These are phyloP conservation scores for Timandra comae DNA, from an alignment of 2,888 invertebrate genomes.

Conservation along the genomic window DNA sequence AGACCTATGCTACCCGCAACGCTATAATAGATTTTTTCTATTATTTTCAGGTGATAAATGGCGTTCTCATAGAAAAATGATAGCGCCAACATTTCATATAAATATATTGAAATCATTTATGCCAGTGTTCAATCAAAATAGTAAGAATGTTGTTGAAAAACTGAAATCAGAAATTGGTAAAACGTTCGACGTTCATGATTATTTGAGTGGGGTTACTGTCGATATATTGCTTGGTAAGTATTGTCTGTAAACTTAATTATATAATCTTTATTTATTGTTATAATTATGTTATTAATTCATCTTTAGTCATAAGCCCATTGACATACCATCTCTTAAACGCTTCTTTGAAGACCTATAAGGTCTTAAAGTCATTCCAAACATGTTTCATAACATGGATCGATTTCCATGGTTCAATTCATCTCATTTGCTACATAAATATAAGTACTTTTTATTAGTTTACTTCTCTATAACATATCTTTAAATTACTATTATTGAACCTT, in stretches of 20 bases:
- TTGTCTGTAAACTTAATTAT: too few relatives aligned
- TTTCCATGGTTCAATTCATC: too few relatives aligned
- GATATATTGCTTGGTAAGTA: constrained; percentile 82
- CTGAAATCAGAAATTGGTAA: constrained; percentile 81
- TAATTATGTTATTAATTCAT: neutral
- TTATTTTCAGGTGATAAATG: constrained; percentile 81
- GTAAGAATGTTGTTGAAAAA: constrained; percentile 80
- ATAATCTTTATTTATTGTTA: too few relatives aligned
- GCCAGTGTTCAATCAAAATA: constrained; percentile 85
- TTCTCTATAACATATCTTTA: too few relatives aligned
- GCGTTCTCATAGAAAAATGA: constrained; percentile 88
- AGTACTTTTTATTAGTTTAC: too few relatives aligned
- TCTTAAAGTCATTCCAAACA: too few relatives aligned
- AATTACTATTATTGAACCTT: too few relatives aligned
- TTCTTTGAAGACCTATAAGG: too few relatives aligned
- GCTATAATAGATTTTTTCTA: neutral
- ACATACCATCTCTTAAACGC: too few relatives aligned
- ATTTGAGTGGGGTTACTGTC: constrained; percentile 87
- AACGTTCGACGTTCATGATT: constrained; percentile 85
- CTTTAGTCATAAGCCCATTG: too few relatives aligned
- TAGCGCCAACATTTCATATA: constrained; percentile 90
- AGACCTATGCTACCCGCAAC: neutral
- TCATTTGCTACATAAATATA: too few relatives aligned
- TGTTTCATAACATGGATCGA: too few relatives aligned
- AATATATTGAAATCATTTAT: constrained; percentile 89